Evolutionary conservation across 2,888 invertebrate species (phyloP).

Genomic region (Lysandra bellargus): DNA sequence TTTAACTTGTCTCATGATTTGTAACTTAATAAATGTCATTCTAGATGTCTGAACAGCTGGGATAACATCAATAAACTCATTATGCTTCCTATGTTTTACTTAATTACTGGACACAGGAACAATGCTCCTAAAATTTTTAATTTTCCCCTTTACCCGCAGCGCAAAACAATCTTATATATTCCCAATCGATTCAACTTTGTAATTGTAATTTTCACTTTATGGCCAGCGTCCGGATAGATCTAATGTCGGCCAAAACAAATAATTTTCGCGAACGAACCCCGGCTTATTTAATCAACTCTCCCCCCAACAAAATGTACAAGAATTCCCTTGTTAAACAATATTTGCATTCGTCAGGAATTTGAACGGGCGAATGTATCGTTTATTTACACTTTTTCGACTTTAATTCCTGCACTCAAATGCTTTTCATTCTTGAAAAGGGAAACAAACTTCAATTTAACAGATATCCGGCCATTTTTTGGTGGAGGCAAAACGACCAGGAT

Average conservation of each 20-base stretch:
- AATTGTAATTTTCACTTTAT: neutral
- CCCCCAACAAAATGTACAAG: conserved; percentile 74
- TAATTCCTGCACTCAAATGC: conserved; percentile 56
- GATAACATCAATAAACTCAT: no score
- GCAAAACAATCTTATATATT: neutral
- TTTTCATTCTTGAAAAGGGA: conserved; percentile 36
- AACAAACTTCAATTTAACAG: neutral
- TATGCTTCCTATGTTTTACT: neutral
- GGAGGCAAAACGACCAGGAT: neutral
- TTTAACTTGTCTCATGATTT: neutral
- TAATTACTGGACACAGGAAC: neutral
- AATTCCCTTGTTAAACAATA: conserved; percentile 77
- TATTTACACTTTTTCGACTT: conserved; percentile 64
- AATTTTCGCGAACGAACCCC: conserved; percentile 75
- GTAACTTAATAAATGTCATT: neutral
- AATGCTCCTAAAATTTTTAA: neutral
- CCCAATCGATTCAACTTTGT: neutral
- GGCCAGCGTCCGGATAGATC: conserved; percentile 57
- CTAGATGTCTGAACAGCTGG: no score
- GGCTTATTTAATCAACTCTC: conserved; percentile 77
- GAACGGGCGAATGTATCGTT: conserved; percentile 68
- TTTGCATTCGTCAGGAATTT: conserved; percentile 76
- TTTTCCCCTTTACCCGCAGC: neutral
- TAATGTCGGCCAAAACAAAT: conserved; percentile 69
- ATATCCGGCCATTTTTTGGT: conserved; percentile 18